phyloP scores from a whole-genome alignment of 2,797 vertebrate species.

The Melanotaenia nigrans region DNA sequence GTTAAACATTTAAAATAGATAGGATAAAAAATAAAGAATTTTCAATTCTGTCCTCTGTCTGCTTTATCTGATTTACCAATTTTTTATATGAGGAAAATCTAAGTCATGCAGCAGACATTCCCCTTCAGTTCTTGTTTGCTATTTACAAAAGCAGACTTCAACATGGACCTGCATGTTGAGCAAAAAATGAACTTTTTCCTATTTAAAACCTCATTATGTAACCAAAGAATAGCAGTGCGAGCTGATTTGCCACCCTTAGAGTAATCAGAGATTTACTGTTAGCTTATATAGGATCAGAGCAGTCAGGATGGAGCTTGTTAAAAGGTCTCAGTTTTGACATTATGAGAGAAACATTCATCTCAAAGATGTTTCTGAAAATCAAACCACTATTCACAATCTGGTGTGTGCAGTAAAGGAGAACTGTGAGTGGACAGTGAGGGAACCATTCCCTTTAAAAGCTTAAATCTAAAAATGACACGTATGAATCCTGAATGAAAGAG shows the following conservation, averaged over 20 bases:
- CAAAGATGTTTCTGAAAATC: conserved; percentile 16
- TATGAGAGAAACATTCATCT: conserved; percentile 20
- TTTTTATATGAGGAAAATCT: conserved; percentile 50
- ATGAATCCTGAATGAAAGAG: conserved; percentile 47
- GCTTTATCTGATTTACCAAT: conserved; percentile 60
- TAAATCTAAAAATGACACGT: conserved; percentile 45
- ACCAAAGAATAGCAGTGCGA: conserved; percentile 52
- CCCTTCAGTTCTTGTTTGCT: conserved; percentile 66
- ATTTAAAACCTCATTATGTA: conserved; percentile 72
- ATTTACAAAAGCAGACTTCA: conserved; percentile 69
- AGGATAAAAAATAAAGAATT: conserved; percentile 4
- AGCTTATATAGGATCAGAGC: conserved; percentile 28
- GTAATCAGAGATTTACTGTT: conserved; percentile 44
- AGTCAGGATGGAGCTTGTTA: conserved; percentile 46
- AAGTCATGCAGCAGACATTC: conserved; percentile 67
- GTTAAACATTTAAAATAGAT: neutral
- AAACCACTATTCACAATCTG: conserved; percentile 37
- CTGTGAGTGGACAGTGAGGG: conserved; percentile 21
- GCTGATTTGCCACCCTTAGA: conserved; percentile 42
- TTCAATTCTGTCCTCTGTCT: conserved; percentile 28
- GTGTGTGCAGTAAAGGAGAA: conserved; percentile 50
- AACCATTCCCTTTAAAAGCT: conserved; percentile 40
- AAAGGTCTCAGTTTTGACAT: conserved; percentile 33
- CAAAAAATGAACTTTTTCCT: conserved; percentile 67
- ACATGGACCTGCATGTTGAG: conserved; percentile 61